Base-by-base conservation (phyloP, 2,888 invertebrate species). In the Pachydiplax longipennis region DNA sequence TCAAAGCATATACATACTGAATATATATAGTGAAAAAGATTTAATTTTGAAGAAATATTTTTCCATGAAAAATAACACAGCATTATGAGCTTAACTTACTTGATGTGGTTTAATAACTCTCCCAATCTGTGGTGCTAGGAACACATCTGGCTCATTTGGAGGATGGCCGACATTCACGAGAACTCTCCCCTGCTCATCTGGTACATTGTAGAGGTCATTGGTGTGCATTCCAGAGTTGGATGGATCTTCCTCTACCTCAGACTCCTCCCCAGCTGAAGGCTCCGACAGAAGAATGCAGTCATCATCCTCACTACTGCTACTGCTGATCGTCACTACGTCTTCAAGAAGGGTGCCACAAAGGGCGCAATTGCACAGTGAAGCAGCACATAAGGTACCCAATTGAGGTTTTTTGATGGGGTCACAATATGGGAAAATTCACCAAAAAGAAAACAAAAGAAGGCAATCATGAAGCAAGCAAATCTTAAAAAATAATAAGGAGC, bases 51-150 rank as follows among this genome's bases (percentile, higher is more conserved):
- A 44, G 10, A 8, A 10, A 8, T 44, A 44, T 10, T 44, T 10
- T 6, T 4, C 8, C 44, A 44, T 8, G 6, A 44, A n/a, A n/a
- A n/a, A n/a, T n/a, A n/a, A n/a, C n/a, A n/a, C n/a, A n/a, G n/a
- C n/a, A n/a, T n/a, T n/a, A n/a, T n/a, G n/a, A 53, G 2, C 25
- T 12, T 8, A 31, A 22, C 73, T 73, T 91, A 97, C 97, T 95
- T 99, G 99, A 95, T 99, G 99, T 2, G 99, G 99, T 94, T 99
- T 99, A 91, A 99, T 98, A 90, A 97, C 96, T 92, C 97, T 95
- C 0, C 98, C 97, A 90, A 99, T 97, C 93, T 98, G 99, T 0
- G 98, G 98, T 0, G 99, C 98, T 91, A 99, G 95, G 94, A 97
- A 99, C 92, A 99, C 97, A 93, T 99, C 99, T 25, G 97, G 96